Evolutionary conservation across 2,113 vertebrate genomes (phyloP), one percentile per base, ranked within the genome.

Genomic region (Oryzias celebensis): DNA sequence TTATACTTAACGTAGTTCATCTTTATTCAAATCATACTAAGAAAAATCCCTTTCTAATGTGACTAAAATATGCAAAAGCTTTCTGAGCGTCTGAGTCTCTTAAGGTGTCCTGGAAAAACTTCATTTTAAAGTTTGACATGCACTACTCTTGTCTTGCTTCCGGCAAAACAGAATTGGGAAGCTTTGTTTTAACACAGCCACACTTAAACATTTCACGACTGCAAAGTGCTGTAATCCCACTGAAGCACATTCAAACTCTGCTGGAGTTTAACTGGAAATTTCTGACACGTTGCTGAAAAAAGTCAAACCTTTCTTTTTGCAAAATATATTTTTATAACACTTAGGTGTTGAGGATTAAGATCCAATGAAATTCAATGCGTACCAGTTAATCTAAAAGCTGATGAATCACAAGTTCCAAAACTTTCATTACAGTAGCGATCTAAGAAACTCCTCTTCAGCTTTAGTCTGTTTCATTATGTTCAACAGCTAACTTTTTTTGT

Each of bases 181-280:
- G 45, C 71, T 74, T 70, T 78, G 66, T 69, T 75, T 78, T 31
- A 77, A 68, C 54, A 22, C 50, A 50, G 60, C 16, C 52, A 43
- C 69, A 55, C 64, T 50, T 59, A 72, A 76, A 48, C 56, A 65
- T 75, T 69, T 69, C 73, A 81, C 65, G 58, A 45, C 75, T 83
- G 70, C 73, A 80, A 78, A 85, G 79, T 59, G 82, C 75, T 62
- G 66, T 74, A 65, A 85, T 76, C 58, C 76, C 68, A 59, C 49
- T 62, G 69, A 78, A 78, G 65, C 78, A 64, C 56, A 77, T 77
- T 75, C 56, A 31, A 60, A 53, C 59, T 71, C 49, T 54, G 26
- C 41, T 70, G 58, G 59, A 77, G 78, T 69, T 60, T 51, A 81
- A 78, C 73, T 69, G 59, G 56, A 78, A 67, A 61, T 60, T 42